Evolutionary conservation across 2,113 vertebrate species (phyloP), one percentile per base, ranked within the genome.

Genomic region (Pteronura brasiliensis): DNA sequence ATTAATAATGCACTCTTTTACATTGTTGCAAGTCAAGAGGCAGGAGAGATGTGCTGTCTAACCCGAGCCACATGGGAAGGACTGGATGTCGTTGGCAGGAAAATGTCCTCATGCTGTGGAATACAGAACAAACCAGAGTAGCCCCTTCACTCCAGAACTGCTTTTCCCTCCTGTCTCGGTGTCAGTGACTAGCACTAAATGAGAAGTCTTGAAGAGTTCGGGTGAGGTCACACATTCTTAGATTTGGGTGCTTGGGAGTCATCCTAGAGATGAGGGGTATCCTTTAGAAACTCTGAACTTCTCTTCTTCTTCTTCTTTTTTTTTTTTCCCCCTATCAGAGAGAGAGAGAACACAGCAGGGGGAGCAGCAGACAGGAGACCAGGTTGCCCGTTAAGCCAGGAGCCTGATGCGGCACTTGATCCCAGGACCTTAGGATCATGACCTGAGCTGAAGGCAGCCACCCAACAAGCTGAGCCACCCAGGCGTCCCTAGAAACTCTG

Each of bases 51-150:
- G 1, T 29, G 4, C 21, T 1, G 8, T 59, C 42, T 39, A 20
- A 5, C 2, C 5, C 3, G 13, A 65, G 47, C 52, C 44, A 6
- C 1, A 3, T 1, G 27, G 42, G 31, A 88, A 34, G 8, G 7
- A 69, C 3, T 79, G 18, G 7, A 4, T 0, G 5, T 61, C 55
- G 3, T 13, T n/a, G 2, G 44, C 13, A 42, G 4, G 11, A 61
- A 82, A 85, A 52, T 2, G 18, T 27, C 63, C 15, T 74, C 39
- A 5, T 1, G 39, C 8, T 36, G 2, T 6, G 8, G 72, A 17
- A 15, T 1, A 49, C 6, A 27, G 67, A 85, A 27, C 29, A 67
- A 88, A 17, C 21, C 59, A 59, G 34, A 25, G 4, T 1, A 42
- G 52, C 10, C 11, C 27, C 27, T 90, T 49, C 11, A 6, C 47